A percentile compares a stretch with the other conserved stretches of the same genome.
phyloP scores from a whole-genome alignment of 1,140 invertebrate species.

The Dysdera silvatica region DNA sequence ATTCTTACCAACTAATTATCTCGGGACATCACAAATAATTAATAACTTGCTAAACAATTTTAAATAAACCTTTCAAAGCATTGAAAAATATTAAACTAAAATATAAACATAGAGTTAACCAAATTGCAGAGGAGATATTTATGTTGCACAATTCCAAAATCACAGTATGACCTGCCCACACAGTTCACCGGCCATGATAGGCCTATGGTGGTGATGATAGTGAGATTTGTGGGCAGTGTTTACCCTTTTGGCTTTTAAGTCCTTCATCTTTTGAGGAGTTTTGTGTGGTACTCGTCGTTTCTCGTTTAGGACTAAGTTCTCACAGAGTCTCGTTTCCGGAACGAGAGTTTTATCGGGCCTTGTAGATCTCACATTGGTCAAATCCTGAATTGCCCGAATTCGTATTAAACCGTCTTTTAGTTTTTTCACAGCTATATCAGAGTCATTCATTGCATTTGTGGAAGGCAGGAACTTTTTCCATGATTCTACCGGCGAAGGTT shows the following conservation, averaged over 20 bases:
- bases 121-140: no score
- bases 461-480: no score
- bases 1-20: no score
- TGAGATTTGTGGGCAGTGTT: constrained; percentile 10
- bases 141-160: no score
- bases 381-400: constrained; percentile 21
- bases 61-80: no score
- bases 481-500: no score
- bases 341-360: not conserved
- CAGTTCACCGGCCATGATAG: constrained; percentile 10
- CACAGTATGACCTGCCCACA: constrained; percentile 20
- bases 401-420: constrained; percentile 10
- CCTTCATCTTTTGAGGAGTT: constrained; percentile 25
- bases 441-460: no score
- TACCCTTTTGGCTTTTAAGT: constrained; percentile 21
- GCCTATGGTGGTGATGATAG: no score
- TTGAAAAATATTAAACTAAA: no score
- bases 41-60: no score
- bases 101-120: no score
- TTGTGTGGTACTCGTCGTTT: constrained; percentile 12
- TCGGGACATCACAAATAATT: no score
- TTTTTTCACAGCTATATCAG: constrained; percentile 10
- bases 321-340: not conserved
- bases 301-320: not conserved
- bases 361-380: constrained; percentile 19